A percentile compares a stretch with the other conserved stretches of the same genome.
Evolutionary conservation across 2,888 invertebrate species (phyloP).

Genomic region (Amblyteles armatorius): DNA sequence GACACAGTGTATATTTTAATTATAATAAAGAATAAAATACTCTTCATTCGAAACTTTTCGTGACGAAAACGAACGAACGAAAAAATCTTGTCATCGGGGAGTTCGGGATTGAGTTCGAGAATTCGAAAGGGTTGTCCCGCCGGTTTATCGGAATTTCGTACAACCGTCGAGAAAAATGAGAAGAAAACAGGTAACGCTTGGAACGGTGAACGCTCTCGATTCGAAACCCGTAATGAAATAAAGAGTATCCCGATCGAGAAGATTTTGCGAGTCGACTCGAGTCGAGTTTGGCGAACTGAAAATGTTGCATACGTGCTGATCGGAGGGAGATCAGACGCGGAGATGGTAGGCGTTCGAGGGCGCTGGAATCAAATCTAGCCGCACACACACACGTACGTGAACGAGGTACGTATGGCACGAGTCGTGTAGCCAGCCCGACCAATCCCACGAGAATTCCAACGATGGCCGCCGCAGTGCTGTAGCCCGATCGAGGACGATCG

Average conservation of each 20-base stretch:
- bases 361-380: slow-evolving; percentile 34
- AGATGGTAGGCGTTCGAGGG: slow-evolving; percentile 9
- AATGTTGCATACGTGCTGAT: neutral
- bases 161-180: neutral
- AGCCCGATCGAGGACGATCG: slow-evolving; percentile 56
- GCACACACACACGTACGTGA: neutral
- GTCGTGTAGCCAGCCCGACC: neutral
- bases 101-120: neutral
- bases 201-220: neutral
- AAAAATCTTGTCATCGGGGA: neutral
- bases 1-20: slow-evolving; percentile 85
- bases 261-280: neutral
- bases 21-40: slow-evolving; percentile 83
- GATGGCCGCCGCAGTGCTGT: slow-evolving; percentile 56
- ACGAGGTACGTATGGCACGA: neutral
- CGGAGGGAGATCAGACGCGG: neutral
- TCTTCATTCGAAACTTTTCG: slow-evolving; percentile 75
- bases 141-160: neutral
- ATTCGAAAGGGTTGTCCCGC: neutral
- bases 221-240: neutral
- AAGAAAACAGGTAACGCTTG: neutral
- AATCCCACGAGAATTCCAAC: slow-evolving; percentile 50
- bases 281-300: too few relatives aligned
- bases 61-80: neutral
- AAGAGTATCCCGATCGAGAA: neutral